Conservation (phyloP, 2,113 vertebrate species). For the Coptodon bakossiorum region DNA sequence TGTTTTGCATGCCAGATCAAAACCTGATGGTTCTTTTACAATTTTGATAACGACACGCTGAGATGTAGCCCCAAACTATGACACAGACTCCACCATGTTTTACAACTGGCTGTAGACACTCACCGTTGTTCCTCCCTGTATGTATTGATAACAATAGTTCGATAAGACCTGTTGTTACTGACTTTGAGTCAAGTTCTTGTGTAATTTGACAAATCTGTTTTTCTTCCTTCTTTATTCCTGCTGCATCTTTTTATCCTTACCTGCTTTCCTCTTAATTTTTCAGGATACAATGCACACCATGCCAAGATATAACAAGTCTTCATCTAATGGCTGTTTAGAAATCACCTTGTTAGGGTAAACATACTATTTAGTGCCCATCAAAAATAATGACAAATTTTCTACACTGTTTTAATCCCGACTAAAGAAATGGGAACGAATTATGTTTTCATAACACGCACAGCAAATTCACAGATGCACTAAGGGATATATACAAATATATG, state of each 20-base stretch:
- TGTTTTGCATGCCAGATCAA: neutral
- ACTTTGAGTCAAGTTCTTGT: neutral
- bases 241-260: neutral
- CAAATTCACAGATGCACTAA: neutral
- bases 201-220: neutral
- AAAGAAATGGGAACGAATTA: too few species aligned
- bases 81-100: neutral
- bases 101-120: neutral
- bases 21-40: neutral
- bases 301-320: neutral
- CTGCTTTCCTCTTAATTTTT: neutral
- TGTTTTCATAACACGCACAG: neutral
- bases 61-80: neutral
- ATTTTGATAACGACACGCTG: neutral
- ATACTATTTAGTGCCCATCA: neutral
- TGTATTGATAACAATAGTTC: neutral
- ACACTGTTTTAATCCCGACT: too few species aligned
- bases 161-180: neutral
- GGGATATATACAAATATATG: too few species aligned
- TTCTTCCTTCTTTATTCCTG: neutral
- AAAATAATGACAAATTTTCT: too few species aligned
- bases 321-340: neutral
- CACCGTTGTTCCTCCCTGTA: neutral
- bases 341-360: neutral
- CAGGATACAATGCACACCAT: neutral